These are phyloP conservation scores for Paraplagusia blochii DNA, from an alignment of 2,113 vertebrate genomes.

Conservation along the genomic window DNA sequence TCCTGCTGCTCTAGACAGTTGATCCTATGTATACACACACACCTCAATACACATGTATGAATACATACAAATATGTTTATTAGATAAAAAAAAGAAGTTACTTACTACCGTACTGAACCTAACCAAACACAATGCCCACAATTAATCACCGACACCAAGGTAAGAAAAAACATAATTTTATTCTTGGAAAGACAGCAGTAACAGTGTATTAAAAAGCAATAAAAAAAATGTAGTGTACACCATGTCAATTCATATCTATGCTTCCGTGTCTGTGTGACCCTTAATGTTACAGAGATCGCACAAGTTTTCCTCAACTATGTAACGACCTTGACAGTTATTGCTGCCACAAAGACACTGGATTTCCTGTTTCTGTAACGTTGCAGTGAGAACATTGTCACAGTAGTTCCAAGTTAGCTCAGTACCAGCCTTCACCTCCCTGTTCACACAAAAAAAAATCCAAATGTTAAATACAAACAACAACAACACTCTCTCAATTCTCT, in stretches of 20 bases:
- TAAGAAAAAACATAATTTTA: background rate
- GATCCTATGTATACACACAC: too few relatives aligned
- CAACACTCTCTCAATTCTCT: background rate
- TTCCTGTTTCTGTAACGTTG: slow-evolving; percentile 78
- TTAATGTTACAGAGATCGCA: slow-evolving; percentile 19
- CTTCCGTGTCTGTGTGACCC: background rate
- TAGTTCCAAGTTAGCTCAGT: slow-evolving; percentile 92
- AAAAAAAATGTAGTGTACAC: background rate
- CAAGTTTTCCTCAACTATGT: slow-evolving; percentile 53
- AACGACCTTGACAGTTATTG: slow-evolving; percentile 77
- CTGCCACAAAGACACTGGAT: slow-evolving; percentile 81
- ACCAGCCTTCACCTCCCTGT: slow-evolving; percentile 85
- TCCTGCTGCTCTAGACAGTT: too few relatives aligned
- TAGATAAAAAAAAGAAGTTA: too few relatives aligned
- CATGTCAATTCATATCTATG: background rate
- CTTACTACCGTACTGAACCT: too few relatives aligned
- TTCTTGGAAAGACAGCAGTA: background rate
- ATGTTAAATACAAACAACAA: background rate
- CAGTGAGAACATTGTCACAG: slow-evolving; percentile 69
- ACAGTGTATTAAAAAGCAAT: background rate
- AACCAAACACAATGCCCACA: too few relatives aligned
- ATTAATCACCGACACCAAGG: background rate
- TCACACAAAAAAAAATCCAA: slow-evolving; percentile 1
- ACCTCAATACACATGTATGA: too few relatives aligned
- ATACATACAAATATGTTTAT: too few relatives aligned